phyloP scores from a whole-genome alignment of 2,888 invertebrate genomes.

The Tigriopus californicus region DNA sequence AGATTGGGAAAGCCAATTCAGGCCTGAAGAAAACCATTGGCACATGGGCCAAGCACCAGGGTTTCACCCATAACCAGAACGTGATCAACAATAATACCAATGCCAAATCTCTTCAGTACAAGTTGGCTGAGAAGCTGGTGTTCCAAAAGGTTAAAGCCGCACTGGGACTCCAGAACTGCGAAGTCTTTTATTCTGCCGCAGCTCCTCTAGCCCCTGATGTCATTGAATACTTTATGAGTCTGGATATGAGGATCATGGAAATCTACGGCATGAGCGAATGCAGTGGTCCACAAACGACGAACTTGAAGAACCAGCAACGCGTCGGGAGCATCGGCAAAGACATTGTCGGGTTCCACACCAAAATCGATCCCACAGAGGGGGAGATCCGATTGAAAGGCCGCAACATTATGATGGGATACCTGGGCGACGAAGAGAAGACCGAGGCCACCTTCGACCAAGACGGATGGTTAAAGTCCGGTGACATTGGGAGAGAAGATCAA shows the following conservation, averaged over 20 bases:
- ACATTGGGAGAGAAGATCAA: constrained; percentile 25
- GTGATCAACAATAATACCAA: neutral
- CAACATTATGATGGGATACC: constrained; percentile 30
- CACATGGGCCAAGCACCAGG: constrained; percentile 44
- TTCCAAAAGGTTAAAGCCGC: constrained; percentile 42
- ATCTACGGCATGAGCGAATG: constrained; percentile 78
- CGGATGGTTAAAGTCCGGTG: constrained; percentile 26
- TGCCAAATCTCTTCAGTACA: neutral
- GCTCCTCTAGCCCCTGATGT: constrained; percentile 67
- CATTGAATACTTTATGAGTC: constrained; percentile 66
- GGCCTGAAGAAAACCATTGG: constrained; percentile 50
- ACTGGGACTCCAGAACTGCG: constrained; percentile 56
- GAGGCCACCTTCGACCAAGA: constrained; percentile 15
- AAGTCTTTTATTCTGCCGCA: constrained; percentile 46
- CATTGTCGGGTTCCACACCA: neutral
- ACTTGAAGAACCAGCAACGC: constrained; percentile 34
- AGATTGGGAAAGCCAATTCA: constrained; percentile 35
- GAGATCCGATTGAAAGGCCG: constrained; percentile 38
- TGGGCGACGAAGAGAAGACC: constrained; percentile 26
- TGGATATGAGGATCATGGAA: constrained; percentile 50
- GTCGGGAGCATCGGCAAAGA: constrained; percentile 46
- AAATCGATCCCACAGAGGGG: constrained; percentile 43
- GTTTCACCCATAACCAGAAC: neutral
- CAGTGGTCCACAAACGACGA: constrained; percentile 53
- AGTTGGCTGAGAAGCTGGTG: constrained; percentile 20